Evolutionary conservation across 2,113 vertebrate species (phyloP), one percentile per base, ranked within the genome.

Genomic region (Periophthalmodon schlosseri): DNA sequence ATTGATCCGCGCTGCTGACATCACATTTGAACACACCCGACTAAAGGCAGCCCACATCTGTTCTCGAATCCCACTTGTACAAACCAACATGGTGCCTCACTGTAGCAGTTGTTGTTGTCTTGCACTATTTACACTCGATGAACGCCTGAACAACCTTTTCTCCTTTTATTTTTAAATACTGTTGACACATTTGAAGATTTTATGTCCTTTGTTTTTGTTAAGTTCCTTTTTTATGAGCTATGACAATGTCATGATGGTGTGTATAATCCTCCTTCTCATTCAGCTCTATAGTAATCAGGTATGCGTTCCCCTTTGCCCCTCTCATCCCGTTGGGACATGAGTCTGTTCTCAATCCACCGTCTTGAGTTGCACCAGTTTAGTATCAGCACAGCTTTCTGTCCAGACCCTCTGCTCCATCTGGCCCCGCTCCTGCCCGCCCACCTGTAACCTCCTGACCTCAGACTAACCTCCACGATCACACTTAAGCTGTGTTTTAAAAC

Each of bases 181-280:
- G 93, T 96, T 93, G 93, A 91, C 85, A 95, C 94, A 94, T 94
- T 96, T 96, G 95, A 96, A 93, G 93, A 95, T 96, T 96, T 96
- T 97, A 95, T 95, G 95, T 94, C 79, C 79, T 87, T 94, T 95
- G 86, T 89, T 84, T 74, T 87, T 84, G 78, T 87, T 88, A 54
- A 72, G 94, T 87, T 70, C 69, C 76, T 80, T 89, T 90, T 89
- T 94, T 95, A 95, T 94, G 94, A 96, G 93, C 95, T 95, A 92
- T 96, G 95, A 95, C 95, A 94, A 95, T 95, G 94, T 92, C 90
- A 89, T 85, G 84, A 84, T 77, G 87, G 87, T 84, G 83, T 91
- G 84, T 89, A 82, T 94, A 94, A 90, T 84, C 93, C 91, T 94
- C 83, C 86, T 93, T 89, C 92, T 91, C 93, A 93, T 93, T 92